Conservation (phyloP, 2,888 invertebrate species). For the Euplagia quadripunctaria region DNA sequence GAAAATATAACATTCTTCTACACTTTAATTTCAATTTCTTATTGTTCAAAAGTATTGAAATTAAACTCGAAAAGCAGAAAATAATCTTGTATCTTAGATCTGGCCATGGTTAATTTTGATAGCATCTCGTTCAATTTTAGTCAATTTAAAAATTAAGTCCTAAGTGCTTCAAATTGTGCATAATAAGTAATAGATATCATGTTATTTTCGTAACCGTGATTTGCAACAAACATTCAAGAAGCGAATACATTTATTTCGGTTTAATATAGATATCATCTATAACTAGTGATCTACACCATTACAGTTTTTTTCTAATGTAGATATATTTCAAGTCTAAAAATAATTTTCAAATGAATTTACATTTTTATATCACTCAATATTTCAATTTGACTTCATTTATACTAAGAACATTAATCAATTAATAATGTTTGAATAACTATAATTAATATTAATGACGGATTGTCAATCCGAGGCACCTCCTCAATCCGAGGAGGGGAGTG, state of each 20-base stretch:
- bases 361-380: slow-evolving; percentile 52
- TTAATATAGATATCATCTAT: slow-evolving; percentile 42
- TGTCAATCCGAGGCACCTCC: slow-evolving; percentile 56
- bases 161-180: slow-evolving; percentile 60
- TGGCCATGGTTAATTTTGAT: slow-evolving; percentile 5
- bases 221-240: slow-evolving; percentile 66
- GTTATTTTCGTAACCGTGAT: slow-evolving; percentile 41
- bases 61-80: slow-evolving; percentile 35
- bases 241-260: slow-evolving; percentile 57
- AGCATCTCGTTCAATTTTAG: slow-evolving; percentile 16
- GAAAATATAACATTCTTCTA: slow-evolving; percentile 40
- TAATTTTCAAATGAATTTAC: slow-evolving; percentile 45
- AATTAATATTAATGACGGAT: slow-evolving; percentile 72
- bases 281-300: slow-evolving; percentile 61
- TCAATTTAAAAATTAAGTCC: slow-evolving; percentile 43
- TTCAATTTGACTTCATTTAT: slow-evolving; percentile 58
- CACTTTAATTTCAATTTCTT: slow-evolving; percentile 32
- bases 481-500: slow-evolving; percentile 49
- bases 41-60: slow-evolving; percentile 21
- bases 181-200: slow-evolving; percentile 37
- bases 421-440: slow-evolving; percentile 56
- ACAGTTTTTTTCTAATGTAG: slow-evolving; percentile 67
- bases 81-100: slow-evolving; percentile 20
- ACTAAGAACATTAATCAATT: slow-evolving; percentile 37
- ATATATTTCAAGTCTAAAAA: slow-evolving; percentile 79